phyloP scores from a whole-genome alignment of 2,888 invertebrate species.

The Blastobasis adustella region DNA sequence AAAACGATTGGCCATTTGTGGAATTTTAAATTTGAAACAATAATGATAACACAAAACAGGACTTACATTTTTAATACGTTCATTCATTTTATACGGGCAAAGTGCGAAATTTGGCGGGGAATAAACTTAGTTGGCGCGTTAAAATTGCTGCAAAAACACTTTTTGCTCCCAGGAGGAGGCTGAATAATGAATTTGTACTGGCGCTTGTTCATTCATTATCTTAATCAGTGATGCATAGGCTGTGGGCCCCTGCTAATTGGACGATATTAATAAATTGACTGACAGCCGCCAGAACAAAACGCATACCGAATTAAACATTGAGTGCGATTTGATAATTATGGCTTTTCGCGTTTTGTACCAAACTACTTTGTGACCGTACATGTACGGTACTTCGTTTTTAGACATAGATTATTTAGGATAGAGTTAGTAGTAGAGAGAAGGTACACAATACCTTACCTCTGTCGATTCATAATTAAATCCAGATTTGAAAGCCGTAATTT shows the following conservation, averaged over 20 bases:
- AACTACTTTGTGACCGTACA: too few species aligned
- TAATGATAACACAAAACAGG: conserved; percentile 10
- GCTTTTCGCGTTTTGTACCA: background rate
- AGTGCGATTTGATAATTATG: background rate
- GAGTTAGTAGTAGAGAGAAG: too few species aligned
- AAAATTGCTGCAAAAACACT: conserved; percentile 19
- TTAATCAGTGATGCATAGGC: conserved; percentile 23
- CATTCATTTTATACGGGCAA: conserved; percentile 23
- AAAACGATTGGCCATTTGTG: background rate
- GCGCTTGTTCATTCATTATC: conserved; percentile 21
- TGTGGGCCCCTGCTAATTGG: conserved; percentile 20
- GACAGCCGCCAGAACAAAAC: conserved; percentile 6
- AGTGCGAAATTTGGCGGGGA: conserved; percentile 18
- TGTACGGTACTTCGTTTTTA: too few species aligned
- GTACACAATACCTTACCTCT: too few species aligned
- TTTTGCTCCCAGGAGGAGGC: conserved; percentile 14
- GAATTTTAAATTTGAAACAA: background rate
- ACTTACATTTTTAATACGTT: conserved; percentile 30
- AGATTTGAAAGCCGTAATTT: too few species aligned
- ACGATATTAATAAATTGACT: conserved; percentile 21
- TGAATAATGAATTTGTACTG: conserved; percentile 22
- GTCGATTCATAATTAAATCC: too few species aligned
- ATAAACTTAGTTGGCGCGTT: conserved; percentile 18
- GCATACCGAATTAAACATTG: conserved; percentile 3
- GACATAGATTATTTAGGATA: too few species aligned